Conservation (phyloP, 1,140 invertebrate genomes). For the Apis laboriosa region DNA sequence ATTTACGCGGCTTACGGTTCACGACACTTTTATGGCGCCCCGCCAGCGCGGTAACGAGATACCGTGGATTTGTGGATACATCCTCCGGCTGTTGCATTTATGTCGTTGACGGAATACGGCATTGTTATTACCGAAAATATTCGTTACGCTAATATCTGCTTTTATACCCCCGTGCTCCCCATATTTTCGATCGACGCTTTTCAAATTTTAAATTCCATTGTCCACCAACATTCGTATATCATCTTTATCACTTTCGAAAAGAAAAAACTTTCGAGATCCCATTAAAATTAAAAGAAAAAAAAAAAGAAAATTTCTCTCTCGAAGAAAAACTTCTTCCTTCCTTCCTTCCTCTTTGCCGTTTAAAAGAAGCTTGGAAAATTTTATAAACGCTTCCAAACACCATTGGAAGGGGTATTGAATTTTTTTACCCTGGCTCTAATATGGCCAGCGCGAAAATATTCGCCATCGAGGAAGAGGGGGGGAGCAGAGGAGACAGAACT, state of each 20-base stretch:
- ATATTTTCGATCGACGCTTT: too few species aligned
- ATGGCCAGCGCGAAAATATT: neutral
- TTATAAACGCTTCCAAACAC: neutral
- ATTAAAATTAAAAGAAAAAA: too few species aligned
- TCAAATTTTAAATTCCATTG: too few species aligned
- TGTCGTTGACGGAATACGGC: neutral
- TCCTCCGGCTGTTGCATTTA: neutral
- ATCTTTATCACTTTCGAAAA: too few species aligned
- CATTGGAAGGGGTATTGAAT: neutral
- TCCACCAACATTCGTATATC: too few species aligned
- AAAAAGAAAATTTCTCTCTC: too few species aligned
- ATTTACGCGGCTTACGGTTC: constrained; percentile 1
- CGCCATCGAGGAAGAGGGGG: neutral
- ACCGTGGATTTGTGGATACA: neutral
- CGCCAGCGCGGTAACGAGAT: constrained; percentile 2
- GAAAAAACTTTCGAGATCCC: too few species aligned
- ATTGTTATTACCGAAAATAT: neutral
- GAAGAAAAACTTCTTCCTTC: too few species aligned
- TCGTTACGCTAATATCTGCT: too few species aligned
- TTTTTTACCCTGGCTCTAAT: neutral
- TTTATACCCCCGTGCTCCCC: too few species aligned
- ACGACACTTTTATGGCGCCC: constrained; percentile 14
- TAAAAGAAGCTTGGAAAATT: neutral
- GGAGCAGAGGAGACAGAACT: neutral
- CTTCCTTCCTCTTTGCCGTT: neutral